A percentile compares a stretch with the other conserved stretches of the same genome.
phyloP scores from a whole-genome alignment of 2,797 vertebrate species.

The Propithecus perrieri region DNA sequence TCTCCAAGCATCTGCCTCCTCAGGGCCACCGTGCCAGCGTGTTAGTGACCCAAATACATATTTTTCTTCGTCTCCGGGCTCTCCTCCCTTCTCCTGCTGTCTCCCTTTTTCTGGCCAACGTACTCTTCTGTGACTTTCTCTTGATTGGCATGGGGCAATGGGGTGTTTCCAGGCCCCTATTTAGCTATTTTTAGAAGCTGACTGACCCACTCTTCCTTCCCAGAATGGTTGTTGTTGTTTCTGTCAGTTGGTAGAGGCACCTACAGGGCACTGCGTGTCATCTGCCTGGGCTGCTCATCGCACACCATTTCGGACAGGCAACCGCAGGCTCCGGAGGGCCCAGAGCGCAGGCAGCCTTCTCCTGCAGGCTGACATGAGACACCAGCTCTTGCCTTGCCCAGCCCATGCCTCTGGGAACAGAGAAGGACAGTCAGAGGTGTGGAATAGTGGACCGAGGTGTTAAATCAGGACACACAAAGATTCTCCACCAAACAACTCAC shows the following conservation, averaged over 20 bases:
- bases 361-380: not conserved
- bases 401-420: not conserved
- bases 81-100: not conserved
- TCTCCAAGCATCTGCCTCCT: not conserved
- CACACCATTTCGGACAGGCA: fast-evolving
- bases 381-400: fast-evolving
- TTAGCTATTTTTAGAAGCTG: constrained; percentile 24
- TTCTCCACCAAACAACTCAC: not conserved
- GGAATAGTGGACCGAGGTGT: not conserved
- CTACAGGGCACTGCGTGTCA: not conserved
- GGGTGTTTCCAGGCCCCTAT: not conserved
- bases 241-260: not conserved
- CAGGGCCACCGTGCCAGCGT: not conserved
- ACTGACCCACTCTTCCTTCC: not conserved
- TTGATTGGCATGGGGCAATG: not conserved
- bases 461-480: no score
- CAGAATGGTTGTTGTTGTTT: not conserved
- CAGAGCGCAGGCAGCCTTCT: fast-evolving
- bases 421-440: not conserved
- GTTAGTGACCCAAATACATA: constrained; percentile 12
- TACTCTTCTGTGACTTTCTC: not conserved
- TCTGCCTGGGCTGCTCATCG: not conserved
- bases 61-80: not conserved
- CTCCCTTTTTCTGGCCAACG: not conserved
- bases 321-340: not conserved